Conservation (phyloP, 2,113 vertebrate genomes). For the Muntiacus reevesi region DNA sequence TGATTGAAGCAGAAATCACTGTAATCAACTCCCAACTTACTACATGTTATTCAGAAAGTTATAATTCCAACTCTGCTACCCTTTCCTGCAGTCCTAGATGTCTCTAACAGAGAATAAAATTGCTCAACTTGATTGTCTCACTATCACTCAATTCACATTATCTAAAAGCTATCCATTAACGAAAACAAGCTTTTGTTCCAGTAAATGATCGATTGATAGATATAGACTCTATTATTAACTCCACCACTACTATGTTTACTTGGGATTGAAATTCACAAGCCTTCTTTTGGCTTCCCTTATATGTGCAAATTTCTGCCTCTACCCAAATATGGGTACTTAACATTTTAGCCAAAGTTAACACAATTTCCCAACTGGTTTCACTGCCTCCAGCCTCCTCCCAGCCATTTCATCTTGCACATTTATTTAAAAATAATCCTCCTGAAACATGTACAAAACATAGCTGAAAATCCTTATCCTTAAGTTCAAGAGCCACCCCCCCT, state of each 20-base stretch:
- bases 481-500: not conserved
- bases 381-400: not conserved
- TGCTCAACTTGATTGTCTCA: not conserved
- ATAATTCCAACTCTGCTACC: not conserved
- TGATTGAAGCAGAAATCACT: not conserved
- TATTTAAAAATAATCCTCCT: constrained; percentile 9
- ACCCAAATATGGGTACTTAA: not conserved
- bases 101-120: not conserved
- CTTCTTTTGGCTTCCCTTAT: not conserved
- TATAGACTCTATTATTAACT: not conserved
- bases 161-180: not conserved
- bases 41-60: not conserved
- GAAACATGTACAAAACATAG: not conserved
- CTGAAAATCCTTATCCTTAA: not conserved
- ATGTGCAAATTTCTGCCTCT: not conserved
- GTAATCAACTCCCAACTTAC: not conserved
- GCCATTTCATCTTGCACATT: not conserved
- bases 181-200: not conserved
- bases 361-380: not conserved
- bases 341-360: not conserved
- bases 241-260: not conserved
- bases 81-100: not conserved
- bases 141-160: not conserved
- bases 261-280: not conserved
- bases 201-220: not conserved